These are phyloP conservation scores for Cyprinodon diabolis DNA, from an alignment of 2,797 vertebrate species.

Conservation along the genomic window DNA sequence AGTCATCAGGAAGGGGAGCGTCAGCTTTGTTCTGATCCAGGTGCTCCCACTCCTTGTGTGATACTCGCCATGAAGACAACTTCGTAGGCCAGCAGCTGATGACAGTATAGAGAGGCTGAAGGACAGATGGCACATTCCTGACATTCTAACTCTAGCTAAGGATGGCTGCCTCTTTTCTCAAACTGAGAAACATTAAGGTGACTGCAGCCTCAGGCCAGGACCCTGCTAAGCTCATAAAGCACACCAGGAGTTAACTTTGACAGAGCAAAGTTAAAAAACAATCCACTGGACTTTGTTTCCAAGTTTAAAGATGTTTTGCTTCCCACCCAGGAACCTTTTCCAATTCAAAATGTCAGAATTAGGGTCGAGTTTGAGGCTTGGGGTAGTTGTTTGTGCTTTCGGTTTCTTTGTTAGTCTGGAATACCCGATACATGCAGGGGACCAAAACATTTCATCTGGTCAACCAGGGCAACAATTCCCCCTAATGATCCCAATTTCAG, in stretches of 20 bases:
- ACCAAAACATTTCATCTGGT: too few species aligned
- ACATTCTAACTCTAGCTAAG: constrained; percentile 42
- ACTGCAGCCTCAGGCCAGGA: not conserved
- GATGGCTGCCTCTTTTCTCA: constrained; percentile 20
- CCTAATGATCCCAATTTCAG: too few species aligned
- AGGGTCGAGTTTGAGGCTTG: too few species aligned
- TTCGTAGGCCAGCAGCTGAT: constrained; percentile 30
- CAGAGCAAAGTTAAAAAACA: not conserved
- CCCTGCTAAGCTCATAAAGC: too few species aligned
- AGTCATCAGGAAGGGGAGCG: constrained; percentile 28
- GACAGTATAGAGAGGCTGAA: constrained; percentile 35
- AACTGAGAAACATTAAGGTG: constrained; percentile 12
- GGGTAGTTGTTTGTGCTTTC: too few species aligned
- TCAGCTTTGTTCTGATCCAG: constrained; percentile 43
- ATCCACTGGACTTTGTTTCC: too few species aligned
- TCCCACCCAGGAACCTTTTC: too few species aligned
- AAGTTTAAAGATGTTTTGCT: too few species aligned
- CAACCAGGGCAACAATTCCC: too few species aligned
- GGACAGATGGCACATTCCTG: constrained; percentile 45
- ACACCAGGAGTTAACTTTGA: not conserved
- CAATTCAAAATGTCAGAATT: too few species aligned
- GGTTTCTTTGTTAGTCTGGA: too few species aligned
- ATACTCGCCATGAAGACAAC: constrained; percentile 25
- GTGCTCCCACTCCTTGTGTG: constrained; percentile 20
- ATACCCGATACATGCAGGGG: too few species aligned